Evolutionary conservation across 2,888 invertebrate genomes (phyloP), one percentile per base, ranked within the genome.

Genomic region (Lepidocyrtinus sp.): DNA sequence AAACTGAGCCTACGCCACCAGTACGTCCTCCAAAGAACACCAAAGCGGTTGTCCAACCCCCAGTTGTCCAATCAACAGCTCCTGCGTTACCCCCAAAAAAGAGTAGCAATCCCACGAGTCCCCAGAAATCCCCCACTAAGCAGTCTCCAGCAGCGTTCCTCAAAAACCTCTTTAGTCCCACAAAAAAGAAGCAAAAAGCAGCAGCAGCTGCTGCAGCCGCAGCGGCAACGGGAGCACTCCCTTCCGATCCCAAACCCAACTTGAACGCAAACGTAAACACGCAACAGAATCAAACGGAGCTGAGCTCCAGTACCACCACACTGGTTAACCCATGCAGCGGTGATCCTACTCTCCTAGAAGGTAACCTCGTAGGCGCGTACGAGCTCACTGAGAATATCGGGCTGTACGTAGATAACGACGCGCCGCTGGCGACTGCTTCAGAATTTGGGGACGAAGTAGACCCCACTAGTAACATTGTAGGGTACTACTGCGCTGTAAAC

Each of bases 361-460:
- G 5, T 5, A 36, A 36, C 12, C 36, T 36, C 5, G 96, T 86
- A 50, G 50, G 50, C 2, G 50, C 50, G 50, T 50, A 65, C 25
- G 67, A 67, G 61, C 15, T 65, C 12, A 96, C 95, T 0, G 96
- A 96, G 87, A 94, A 96, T 25, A 96, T 95, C 88, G 96, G 96
- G 36, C 89, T 96, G 79, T 96, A 96, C 87, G 96, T 95, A 87
- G 93, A 79, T 73, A 75, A 94, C 72, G 92, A 95, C 88, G 95
- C 96, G 12, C 96, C 96, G 0, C 94, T 93, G 88, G 96, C 96
- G 21, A 95, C 95, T 0, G 93, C 91, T 25, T 96, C 95, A 9
- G 96, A 96, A 88, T 96, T 96, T 88, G 96, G 96, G 85, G 96
- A 72, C 15, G 63, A 62, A 19, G 36, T 2, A n/a, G 27, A 19